These are phyloP conservation scores for Otis tarda DNA, from an alignment of 2,113 vertebrate species.

Conservation along the genomic window DNA sequence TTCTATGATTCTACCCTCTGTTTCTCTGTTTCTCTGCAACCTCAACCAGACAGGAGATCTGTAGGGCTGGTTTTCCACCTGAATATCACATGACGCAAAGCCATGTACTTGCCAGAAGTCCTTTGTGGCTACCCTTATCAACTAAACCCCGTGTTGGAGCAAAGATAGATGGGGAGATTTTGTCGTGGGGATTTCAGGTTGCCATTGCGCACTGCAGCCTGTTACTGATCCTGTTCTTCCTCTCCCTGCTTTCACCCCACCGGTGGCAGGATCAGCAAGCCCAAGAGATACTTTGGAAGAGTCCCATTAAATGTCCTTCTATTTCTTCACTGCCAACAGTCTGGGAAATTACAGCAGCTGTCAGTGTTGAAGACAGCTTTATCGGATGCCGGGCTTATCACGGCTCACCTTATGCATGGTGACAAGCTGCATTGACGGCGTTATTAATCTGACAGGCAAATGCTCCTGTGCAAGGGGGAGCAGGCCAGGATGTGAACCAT, in stretches of 20 bases:
- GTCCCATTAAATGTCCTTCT: background rate
- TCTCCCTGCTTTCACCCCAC: background rate
- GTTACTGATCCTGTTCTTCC: background rate
- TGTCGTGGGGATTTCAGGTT: background rate
- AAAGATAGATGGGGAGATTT: background rate
- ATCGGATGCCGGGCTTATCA: background rate
- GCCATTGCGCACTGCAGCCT: background rate
- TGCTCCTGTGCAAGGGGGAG: background rate
- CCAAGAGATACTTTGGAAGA: background rate
- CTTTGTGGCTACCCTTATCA: background rate
- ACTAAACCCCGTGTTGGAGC: background rate
- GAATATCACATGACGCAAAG: background rate
- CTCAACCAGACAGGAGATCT: background rate
- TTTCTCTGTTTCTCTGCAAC: background rate
- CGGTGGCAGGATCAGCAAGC: background rate
- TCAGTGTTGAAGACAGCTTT: background rate
- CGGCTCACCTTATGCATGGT: background rate
- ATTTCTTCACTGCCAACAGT: background rate
- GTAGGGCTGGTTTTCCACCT: background rate
- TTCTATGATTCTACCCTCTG: too few relatives aligned
- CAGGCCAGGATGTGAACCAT: background rate
- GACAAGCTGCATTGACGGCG: background rate
- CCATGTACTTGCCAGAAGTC: background rate
- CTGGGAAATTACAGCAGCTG: background rate
- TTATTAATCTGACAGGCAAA: conserved; percentile 9